Conservation (phyloP, 2,888 invertebrate species). For the Pyrrhia umbra region DNA sequence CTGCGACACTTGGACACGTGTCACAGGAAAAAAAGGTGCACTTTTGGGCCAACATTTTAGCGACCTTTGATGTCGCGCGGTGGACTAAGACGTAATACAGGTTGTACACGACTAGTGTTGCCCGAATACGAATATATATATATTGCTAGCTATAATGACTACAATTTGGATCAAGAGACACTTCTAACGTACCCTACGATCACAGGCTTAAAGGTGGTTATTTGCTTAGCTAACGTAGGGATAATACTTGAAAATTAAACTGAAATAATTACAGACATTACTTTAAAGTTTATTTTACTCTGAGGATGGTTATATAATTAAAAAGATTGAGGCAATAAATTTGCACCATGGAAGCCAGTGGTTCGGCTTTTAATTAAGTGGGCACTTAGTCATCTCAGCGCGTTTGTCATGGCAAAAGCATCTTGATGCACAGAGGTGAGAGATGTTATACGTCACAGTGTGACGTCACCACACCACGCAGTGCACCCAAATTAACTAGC, state of each 20-base stretch:
- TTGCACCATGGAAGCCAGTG: background rate
- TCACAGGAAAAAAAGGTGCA: background rate
- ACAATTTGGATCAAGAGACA: background rate
- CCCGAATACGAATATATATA: background rate
- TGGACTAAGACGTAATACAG: no score
- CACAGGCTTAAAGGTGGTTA: background rate
- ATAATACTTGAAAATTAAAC: no score
- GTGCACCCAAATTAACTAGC: background rate
- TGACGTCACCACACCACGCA: background rate
- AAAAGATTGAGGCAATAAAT: background rate
- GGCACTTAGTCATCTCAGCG: background rate
- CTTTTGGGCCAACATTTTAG: background rate
- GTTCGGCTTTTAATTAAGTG: background rate
- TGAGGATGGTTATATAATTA: background rate
- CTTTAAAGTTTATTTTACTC: background rate
- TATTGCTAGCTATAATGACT: background rate
- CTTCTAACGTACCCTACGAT: background rate
- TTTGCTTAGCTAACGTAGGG: no score
- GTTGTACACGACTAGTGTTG: background rate
- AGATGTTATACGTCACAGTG: constrained; percentile 2
- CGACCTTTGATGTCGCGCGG: background rate
- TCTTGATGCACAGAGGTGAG: background rate
- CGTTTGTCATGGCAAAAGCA: background rate
- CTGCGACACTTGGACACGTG: background rate
- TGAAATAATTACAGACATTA: background rate